Evolutionary conservation across 2,797 vertebrate genomes (phyloP), one percentile per base, ranked within the genome.

Genomic region (Borostomias antarcticus): DNA sequence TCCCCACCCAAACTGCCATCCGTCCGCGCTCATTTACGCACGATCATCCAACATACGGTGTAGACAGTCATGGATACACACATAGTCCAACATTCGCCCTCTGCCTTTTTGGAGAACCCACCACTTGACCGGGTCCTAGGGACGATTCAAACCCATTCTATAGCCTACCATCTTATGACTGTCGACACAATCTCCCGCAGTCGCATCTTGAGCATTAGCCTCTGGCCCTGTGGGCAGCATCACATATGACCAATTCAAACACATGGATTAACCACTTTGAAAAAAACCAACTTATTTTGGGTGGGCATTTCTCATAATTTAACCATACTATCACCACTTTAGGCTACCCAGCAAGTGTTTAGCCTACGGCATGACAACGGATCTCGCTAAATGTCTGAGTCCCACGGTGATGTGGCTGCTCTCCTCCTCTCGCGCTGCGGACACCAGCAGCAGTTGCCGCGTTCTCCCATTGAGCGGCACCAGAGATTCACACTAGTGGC

Each of bases 391-490:
- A 23, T 8, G 17, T 28, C n/a, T 62, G 69, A 58, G 70, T 82
- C 83, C 77, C 81, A 65, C 45, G 57, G 69, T 72, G 83, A 59
- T 29, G 29, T 32, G 17, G 40, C 35, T 56, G n/a, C n/a, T n/a
- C n/a, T n/a, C n/a, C 3, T 35, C 63, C 53, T 58, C 35, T 30
- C 35, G 50, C 57, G 23, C 35, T 50, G 81, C 77, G 81, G 84
- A 45, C 19, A 25, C 83, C 86, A 84, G 80, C 76, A 90, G 95
- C 85, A 96, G 89, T 96, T 91, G 88, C 95, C 86, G 57, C 17
- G 35, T 87, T 86, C 77, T 92, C 94, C 96, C 96, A 91, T 96
- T 76, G 94, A 92, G 96, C 93, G 96, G 96, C 96, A 96, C 95
- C 89, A 96, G 91, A 93, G 95, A 79, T 86, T 90, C 87, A 86